A percentile compares a stretch with the other conserved stretches of the same genome.
phyloP scores from a whole-genome alignment of 2,888 invertebrate genomes.

The Xanthia icteritia region DNA sequence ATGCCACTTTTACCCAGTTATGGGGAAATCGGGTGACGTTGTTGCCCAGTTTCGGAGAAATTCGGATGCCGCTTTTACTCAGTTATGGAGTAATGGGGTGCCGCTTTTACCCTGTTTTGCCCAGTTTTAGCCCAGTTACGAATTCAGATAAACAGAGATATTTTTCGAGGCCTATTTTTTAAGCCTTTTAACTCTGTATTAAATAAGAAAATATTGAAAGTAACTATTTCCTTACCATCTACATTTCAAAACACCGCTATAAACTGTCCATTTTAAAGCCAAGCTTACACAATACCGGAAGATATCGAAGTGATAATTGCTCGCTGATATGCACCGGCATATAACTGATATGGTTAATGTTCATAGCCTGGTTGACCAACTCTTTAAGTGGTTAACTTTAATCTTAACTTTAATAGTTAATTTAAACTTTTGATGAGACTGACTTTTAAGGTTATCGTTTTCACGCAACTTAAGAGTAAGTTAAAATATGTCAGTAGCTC shows the following conservation, averaged over 20 bases:
- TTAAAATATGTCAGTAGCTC: neutral
- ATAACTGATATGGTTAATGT: constrained; percentile 38
- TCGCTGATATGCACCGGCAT: constrained; percentile 57
- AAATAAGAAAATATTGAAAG: neutral
- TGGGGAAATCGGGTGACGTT: neutral
- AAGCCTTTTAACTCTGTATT: neutral
- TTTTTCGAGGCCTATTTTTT: neutral
- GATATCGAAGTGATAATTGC: constrained; percentile 52
- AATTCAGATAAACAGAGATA: neutral
- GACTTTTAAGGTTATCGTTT: constrained; percentile 17
- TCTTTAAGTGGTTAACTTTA: constrained; percentile 37
- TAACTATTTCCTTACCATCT: neutral
- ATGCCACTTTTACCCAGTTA: no score
- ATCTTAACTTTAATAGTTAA: constrained; percentile 31
- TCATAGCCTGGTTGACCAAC: constrained; percentile 42
- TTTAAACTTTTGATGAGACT: constrained; percentile 19
- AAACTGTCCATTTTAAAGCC: constrained; percentile 3
- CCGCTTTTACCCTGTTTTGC: no score
- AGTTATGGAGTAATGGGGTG: neutral
- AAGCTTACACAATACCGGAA: constrained; percentile 59
- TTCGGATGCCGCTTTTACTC: no score
- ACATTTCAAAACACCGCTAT: neutral
- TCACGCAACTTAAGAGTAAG: constrained; percentile 2
- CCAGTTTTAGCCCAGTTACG: neutral
- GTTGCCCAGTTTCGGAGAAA: no score